phyloP scores from a whole-genome alignment of 2,113 vertebrate genomes.

The Nibea albiflora region DNA sequence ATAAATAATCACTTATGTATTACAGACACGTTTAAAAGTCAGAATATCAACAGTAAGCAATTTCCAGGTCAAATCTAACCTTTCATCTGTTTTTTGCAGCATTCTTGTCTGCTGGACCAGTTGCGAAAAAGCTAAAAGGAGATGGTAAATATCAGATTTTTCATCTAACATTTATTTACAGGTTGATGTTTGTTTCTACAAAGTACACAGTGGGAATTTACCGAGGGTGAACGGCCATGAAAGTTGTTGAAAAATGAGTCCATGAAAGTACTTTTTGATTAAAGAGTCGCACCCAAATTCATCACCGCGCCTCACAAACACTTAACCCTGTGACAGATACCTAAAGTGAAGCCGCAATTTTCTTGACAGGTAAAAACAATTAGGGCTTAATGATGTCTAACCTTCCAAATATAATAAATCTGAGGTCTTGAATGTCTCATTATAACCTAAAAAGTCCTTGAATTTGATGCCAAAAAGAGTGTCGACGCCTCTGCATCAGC shows the following conservation, averaged over 20 bases:
- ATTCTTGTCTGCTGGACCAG: slow-evolving; percentile 78
- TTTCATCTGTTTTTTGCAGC: slow-evolving; percentile 65
- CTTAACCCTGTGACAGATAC: background rate
- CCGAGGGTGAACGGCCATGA: background rate
- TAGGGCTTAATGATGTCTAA: background rate
- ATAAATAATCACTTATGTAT: slow-evolving; percentile 32
- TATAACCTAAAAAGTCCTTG: slow-evolving; percentile 43
- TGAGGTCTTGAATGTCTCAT: background rate
- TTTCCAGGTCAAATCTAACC: slow-evolving; percentile 15
- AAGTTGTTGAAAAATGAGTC: background rate
- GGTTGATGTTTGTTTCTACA: background rate
- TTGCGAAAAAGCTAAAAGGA: slow-evolving; percentile 69
- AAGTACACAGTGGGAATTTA: background rate
- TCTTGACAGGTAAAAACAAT: background rate
- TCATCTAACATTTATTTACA: background rate
- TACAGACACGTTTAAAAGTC: slow-evolving; percentile 15
- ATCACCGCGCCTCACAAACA: slow-evolving; percentile 2
- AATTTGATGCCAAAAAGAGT: background rate
- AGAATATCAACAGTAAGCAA: slow-evolving; percentile 31
- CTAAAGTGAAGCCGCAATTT: background rate
- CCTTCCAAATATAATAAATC: background rate
- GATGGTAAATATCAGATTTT: slow-evolving; percentile 69
- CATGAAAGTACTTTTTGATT: background rate
- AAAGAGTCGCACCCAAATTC: background rate
- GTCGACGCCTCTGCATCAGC: background rate